These are phyloP conservation scores for Halcyon smyrnensis DNA, from an alignment of 2,797 vertebrate species.

Conservation along the genomic window DNA sequence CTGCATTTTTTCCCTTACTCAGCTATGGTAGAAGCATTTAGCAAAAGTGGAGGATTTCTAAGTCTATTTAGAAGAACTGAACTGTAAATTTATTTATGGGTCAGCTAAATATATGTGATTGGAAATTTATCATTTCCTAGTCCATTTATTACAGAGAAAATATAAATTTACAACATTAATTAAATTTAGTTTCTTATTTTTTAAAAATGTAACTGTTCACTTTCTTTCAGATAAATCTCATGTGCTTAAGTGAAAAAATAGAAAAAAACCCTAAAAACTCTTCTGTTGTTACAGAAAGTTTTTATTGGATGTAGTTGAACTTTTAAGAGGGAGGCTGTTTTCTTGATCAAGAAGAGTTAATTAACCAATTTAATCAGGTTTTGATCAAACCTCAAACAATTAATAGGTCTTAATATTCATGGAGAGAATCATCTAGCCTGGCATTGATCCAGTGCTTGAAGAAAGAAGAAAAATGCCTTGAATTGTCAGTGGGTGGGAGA, in stretches of 20 bases:
- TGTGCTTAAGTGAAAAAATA: not conserved
- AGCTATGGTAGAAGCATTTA: not conserved
- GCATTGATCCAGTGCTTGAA: not conserved
- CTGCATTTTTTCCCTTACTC: not conserved
- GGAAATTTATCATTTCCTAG: not conserved
- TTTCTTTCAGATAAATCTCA: not conserved
- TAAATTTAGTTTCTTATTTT: not conserved
- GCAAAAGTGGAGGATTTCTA: not conserved
- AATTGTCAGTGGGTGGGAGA: not conserved
- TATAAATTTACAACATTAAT: not conserved
- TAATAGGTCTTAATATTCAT: not conserved
- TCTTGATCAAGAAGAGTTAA: not conserved
- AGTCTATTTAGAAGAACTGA: not conserved
- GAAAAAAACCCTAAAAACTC: fast-evolving
- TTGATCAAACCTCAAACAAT: not conserved
- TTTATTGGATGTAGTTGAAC: not conserved
- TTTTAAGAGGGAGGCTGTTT: not conserved
- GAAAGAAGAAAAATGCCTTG: not conserved
- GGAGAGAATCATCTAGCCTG: not conserved
- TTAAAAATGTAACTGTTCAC: not conserved
- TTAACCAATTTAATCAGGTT: not conserved
- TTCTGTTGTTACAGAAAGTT: not conserved
- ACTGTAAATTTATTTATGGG: not conserved
- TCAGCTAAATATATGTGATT: not conserved
- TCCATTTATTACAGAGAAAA: not conserved